phyloP scores from a whole-genome alignment of 2,797 vertebrate species.

The Coregonus sp. region DNA sequence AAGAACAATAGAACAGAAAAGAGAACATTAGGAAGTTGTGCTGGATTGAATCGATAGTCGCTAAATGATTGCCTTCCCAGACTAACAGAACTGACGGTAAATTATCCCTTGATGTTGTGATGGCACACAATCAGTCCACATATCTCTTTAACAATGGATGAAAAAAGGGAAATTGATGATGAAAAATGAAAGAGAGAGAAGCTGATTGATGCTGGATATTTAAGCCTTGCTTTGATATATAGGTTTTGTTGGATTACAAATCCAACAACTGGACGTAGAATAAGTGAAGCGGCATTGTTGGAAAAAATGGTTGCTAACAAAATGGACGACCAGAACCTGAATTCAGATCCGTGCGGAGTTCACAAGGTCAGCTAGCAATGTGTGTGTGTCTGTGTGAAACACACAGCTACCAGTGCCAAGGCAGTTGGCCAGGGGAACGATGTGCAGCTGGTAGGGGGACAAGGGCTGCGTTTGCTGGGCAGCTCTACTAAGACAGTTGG shows the following conservation, averaged over 20 bases:
- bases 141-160: constrained; percentile 44
- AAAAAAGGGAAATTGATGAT: not conserved
- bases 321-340: too few relatives aligned
- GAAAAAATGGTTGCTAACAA: constrained; percentile 60
- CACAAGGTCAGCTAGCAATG: too few relatives aligned
- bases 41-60: constrained; percentile 48
- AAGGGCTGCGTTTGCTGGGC: constrained; percentile 65
- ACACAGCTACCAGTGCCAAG: constrained; percentile 65
- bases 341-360: too few relatives aligned
- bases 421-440: constrained; percentile 64
- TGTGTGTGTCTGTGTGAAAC: too few relatives aligned
- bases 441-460: constrained; percentile 65
- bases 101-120: constrained; percentile 54
- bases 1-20: constrained; percentile 55
- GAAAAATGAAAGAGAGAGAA: constrained; percentile 25
- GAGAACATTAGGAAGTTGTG: constrained; percentile 46
- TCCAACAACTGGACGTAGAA: constrained; percentile 61
- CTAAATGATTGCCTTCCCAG: constrained; percentile 39
- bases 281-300: constrained; percentile 46
- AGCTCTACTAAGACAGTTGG: constrained; percentile 78
- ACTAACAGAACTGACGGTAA: constrained; percentile 45
- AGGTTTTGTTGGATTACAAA: constrained; percentile 34
- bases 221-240: constrained; percentile 48
- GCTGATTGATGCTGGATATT: constrained; percentile 49
- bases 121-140: constrained; percentile 55